A percentile compares a stretch with the other conserved stretches of the same genome.
phyloP scores from a whole-genome alignment of 2,888 invertebrate species.

The Hirtodrosophila trivittata region DNA sequence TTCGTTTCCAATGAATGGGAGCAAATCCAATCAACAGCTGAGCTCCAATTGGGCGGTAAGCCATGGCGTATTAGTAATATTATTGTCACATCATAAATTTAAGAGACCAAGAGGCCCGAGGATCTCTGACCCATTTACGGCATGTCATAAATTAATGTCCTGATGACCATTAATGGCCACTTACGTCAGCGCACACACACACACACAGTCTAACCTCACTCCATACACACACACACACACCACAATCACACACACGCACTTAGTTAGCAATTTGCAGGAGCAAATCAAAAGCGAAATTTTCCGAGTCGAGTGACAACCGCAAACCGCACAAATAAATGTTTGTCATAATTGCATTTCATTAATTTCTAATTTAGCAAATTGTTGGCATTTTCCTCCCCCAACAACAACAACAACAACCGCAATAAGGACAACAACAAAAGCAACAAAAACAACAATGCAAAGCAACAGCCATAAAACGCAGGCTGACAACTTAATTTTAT shows the following conservation, averaged over 20 bases:
- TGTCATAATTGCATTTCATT: slow-evolving; percentile 82
- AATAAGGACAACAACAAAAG: slow-evolving; percentile 19
- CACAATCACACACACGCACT: slow-evolving; percentile 6
- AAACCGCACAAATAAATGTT: slow-evolving; percentile 76
- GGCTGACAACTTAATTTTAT: slow-evolving; percentile 77
- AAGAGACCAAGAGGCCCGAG: slow-evolving; percentile 9
- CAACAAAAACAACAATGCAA: slow-evolving; percentile 45
- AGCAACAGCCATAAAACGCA: slow-evolving; percentile 66
- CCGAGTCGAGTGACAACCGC: slow-evolving; percentile 53
- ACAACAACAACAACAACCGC: slow-evolving; percentile 21
- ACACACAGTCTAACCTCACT: neutral
- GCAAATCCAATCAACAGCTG: slow-evolving; percentile 92
- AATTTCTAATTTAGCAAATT: slow-evolving; percentile 82
- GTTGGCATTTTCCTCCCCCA: slow-evolving; percentile 63
- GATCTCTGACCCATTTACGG: slow-evolving; percentile 4
- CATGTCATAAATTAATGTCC: slow-evolving; percentile 51
- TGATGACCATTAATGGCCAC: slow-evolving; percentile 66
- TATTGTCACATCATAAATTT: slow-evolving; percentile 30
- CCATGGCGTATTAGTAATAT: slow-evolving; percentile 43
- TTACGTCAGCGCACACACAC: slow-evolving; percentile 41
- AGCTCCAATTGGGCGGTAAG: slow-evolving; percentile 91
- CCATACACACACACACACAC: neutral
- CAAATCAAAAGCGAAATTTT: slow-evolving; percentile 43
- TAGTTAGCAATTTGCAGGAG: slow-evolving; percentile 20
- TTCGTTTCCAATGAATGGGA: slow-evolving; percentile 93